A percentile compares a stretch with the other conserved stretches of the same genome.
phyloP scores from a whole-genome alignment of 2,888 invertebrate species.

The Ichneumon xanthorius region DNA sequence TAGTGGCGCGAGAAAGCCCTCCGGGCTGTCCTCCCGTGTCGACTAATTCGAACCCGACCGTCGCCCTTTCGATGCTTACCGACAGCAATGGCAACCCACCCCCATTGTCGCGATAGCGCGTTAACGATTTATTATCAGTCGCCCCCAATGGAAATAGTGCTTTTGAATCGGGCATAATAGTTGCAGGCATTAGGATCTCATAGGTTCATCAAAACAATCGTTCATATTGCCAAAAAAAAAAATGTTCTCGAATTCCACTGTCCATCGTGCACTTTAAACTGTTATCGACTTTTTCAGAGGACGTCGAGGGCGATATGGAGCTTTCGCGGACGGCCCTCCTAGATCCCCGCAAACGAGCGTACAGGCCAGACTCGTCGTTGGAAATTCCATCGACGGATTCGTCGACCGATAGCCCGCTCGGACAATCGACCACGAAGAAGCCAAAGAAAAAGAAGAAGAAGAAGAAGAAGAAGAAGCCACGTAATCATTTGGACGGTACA shows the following conservation, averaged over 20 bases:
- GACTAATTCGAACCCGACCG: constrained; percentile 30
- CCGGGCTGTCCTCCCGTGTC: constrained; percentile 9
- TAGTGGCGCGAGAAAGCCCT: constrained; percentile 29
- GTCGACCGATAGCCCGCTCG: constrained; percentile 16
- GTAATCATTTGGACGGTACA: constrained; percentile 58
- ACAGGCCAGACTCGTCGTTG: constrained; percentile 54
- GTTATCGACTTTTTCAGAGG: constrained; percentile 64
- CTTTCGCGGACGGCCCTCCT: constrained; percentile 36
- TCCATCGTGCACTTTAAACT: not conserved
- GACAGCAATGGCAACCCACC: constrained; percentile 27
- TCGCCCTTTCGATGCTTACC: constrained; percentile 40
- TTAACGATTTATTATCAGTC: constrained; percentile 49
- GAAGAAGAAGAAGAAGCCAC: constrained; percentile 73
- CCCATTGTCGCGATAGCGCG: constrained; percentile 38
- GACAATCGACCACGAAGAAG: constrained; percentile 69
- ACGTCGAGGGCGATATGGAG: constrained; percentile 67
- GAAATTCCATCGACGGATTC: constrained; percentile 52
- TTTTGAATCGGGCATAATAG: not conserved
- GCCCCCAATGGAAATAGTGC: not conserved
- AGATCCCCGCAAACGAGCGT: constrained; percentile 72
- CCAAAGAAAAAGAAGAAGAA: constrained; percentile 77
- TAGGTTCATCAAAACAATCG: too few species aligned
- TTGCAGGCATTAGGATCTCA: not conserved
- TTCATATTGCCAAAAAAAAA: too few species aligned
- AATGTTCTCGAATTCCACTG: not conserved